Percentiles rank a stretch among this genome's conserved stretches.
These are phyloP conservation scores for Lasius platythorax DNA, from an alignment of 2,888 invertebrate species.

Conservation along the genomic window DNA sequence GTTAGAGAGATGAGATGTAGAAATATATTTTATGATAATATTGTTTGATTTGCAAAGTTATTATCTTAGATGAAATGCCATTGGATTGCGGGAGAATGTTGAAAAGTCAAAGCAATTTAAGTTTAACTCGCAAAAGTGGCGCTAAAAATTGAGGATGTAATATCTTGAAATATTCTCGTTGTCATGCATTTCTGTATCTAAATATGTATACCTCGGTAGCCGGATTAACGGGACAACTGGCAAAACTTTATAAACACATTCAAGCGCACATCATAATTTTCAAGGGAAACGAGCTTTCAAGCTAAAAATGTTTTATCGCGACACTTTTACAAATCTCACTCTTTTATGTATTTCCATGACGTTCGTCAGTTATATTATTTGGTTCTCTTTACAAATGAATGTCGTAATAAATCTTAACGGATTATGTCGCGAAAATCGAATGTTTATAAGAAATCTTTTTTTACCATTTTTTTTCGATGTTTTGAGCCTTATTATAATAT, in stretches of 20 bases:
- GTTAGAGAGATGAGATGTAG: not conserved
- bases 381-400: not conserved
- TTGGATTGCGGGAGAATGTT: conserved; percentile 8
- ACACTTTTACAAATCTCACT: conserved; percentile 42
- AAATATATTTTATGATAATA: conserved; percentile 15
- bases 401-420: not conserved
- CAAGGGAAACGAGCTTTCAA: conserved; percentile 21
- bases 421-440: not conserved
- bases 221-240: conserved; percentile 66
- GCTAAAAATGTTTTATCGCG: conserved; percentile 50
- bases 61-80: conserved; percentile 31
- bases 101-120: conserved; percentile 51
- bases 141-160: conserved; percentile 49
- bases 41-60: conserved; percentile 25
- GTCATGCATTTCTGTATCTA: conserved; percentile 73
- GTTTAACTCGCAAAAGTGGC: conserved; percentile 52
- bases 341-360: conserved; percentile 11
- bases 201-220: conserved; percentile 67
- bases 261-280: conserved; percentile 54
- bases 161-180: conserved; percentile 67
- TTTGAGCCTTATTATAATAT: not conserved
- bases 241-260: conserved; percentile 66
- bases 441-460: not conserved
- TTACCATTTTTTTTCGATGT: not conserved
- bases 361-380: conserved; percentile 15